Evolutionary conservation across 1,140 invertebrate genomes (phyloP).

Genomic region (Stegodyphus mimosarum): DNA sequence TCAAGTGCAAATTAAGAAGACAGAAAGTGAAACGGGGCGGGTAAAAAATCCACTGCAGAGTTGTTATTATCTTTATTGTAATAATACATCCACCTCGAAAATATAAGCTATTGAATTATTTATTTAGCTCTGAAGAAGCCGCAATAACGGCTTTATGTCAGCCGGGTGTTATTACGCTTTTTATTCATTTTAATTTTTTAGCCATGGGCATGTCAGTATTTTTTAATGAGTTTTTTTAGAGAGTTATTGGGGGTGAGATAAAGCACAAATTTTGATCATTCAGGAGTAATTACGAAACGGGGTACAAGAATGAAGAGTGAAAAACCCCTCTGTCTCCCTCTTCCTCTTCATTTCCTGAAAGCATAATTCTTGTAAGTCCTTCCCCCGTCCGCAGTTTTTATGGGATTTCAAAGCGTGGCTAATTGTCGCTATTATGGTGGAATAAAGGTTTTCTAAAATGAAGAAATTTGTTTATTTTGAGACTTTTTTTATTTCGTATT

Average conservation of each 20-base stretch:
- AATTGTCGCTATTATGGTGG: conserved; percentile 16
- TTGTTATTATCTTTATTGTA: conserved; percentile 36
- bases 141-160: too few relatives aligned
- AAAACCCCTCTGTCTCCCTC: not conserved
- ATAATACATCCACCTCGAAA: conserved; percentile 16
- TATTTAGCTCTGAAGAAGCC: conserved; percentile 4
- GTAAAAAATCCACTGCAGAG: conserved; percentile 15
- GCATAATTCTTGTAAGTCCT: not conserved
- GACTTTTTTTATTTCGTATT: too few relatives aligned
- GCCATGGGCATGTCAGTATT: conserved; percentile 31
- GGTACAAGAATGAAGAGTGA: conserved; percentile 20
- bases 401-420: not conserved
- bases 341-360: not conserved
- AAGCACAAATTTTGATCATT: conserved; percentile 24
- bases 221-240: conserved; percentile 52
- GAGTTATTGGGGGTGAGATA: conserved; percentile 16
- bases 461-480: too few relatives aligned
- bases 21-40: not conserved
- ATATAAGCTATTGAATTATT: conserved; percentile 54
- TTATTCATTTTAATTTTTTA: not conserved
- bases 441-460: too few relatives aligned
- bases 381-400: not conserved
- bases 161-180: too few relatives aligned
- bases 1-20: conserved; percentile 50
- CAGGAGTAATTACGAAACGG: conserved; percentile 33